A percentile compares a stretch with the other conserved stretches of the same genome.
These are phyloP conservation scores for Andricus quercusramuli DNA, from an alignment of 2,888 invertebrate genomes.

Conservation along the genomic window DNA sequence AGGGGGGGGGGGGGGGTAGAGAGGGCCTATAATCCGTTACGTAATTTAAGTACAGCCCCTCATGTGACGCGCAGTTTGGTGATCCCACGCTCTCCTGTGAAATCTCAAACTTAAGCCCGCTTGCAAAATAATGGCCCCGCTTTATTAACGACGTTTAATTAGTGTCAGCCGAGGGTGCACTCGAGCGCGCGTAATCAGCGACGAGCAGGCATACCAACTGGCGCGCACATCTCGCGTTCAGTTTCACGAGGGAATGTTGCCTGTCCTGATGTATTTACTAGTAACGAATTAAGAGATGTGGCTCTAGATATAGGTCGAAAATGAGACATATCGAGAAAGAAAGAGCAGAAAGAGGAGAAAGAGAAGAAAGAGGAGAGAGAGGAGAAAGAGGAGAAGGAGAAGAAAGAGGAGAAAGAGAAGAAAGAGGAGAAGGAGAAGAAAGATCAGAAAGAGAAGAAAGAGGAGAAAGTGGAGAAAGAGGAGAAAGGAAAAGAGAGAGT, in stretches of 20 bases:
- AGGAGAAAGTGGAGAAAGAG: background rate
- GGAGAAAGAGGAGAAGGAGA: no score
- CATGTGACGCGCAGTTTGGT: background rate
- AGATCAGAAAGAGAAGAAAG: background rate
- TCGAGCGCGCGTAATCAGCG: slow-evolving; percentile 60
- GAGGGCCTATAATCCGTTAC: no score
- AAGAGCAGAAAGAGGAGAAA: background rate
- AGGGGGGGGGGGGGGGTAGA: no score
- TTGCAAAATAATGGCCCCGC: slow-evolving; percentile 63
- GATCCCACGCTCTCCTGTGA: slow-evolving; percentile 21
- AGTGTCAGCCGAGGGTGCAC: slow-evolving; percentile 61
- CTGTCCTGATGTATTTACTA: slow-evolving; percentile 2
- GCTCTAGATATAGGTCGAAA: background rate
- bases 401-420: background rate
- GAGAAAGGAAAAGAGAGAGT: background rate
- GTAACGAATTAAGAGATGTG: background rate
- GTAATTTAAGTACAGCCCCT: no score
- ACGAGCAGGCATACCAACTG: slow-evolving; percentile 48
- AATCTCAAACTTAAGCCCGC: slow-evolving; percentile 56
- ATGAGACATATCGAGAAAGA: background rate
- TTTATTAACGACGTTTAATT: slow-evolving; percentile 73
- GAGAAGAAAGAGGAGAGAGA: background rate
- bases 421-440: background rate
- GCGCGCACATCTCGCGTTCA: slow-evolving; percentile 2
- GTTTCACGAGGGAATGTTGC: slow-evolving; percentile 13